phyloP scores from a whole-genome alignment of 2,888 invertebrate genomes.

The Macrosoma leucophasiata region DNA sequence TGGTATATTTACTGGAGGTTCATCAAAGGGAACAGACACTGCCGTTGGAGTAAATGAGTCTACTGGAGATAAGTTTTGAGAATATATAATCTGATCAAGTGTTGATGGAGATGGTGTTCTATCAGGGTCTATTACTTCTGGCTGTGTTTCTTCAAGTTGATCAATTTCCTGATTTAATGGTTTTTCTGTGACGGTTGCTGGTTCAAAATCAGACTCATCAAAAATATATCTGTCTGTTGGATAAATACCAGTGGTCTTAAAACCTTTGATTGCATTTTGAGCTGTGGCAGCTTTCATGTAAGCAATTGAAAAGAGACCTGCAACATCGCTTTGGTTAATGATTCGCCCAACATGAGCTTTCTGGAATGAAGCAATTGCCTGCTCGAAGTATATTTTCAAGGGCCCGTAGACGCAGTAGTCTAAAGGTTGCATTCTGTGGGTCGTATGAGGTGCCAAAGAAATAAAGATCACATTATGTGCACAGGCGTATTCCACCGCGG shows the following conservation, averaged over 20 bases:
- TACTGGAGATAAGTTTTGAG: too few relatives aligned
- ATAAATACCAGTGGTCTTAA: conserved; percentile 22
- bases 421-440: conserved; percentile 19
- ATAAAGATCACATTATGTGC: conserved; percentile 29
- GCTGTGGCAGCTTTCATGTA: conserved; percentile 24
- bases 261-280: conserved; percentile 24
- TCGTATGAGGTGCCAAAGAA: conserved; percentile 22
- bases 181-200: too few relatives aligned
- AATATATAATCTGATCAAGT: too few relatives aligned
- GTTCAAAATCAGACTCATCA: too few relatives aligned
- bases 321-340: conserved; percentile 22
- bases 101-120: too few relatives aligned
- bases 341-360: conserved; percentile 21
- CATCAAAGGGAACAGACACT: too few relatives aligned
- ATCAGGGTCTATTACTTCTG: too few relatives aligned
- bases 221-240: conserved; percentile 22
- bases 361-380: conserved; percentile 18
- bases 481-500: conserved; percentile 25
- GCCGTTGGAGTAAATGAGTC: too few relatives aligned
- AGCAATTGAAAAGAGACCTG: conserved; percentile 17
- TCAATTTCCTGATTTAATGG: too few relatives aligned
- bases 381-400: conserved; percentile 21
- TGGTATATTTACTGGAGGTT: too few relatives aligned
- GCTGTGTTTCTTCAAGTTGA: too few relatives aligned
- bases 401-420: conserved; percentile 23